Percentiles rank a stretch among this genome's conserved stretches.
These are phyloP conservation scores for Venustaconcha ellipsiformis DNA, from an alignment of 1,140 invertebrate genomes.

Conservation along the genomic window DNA sequence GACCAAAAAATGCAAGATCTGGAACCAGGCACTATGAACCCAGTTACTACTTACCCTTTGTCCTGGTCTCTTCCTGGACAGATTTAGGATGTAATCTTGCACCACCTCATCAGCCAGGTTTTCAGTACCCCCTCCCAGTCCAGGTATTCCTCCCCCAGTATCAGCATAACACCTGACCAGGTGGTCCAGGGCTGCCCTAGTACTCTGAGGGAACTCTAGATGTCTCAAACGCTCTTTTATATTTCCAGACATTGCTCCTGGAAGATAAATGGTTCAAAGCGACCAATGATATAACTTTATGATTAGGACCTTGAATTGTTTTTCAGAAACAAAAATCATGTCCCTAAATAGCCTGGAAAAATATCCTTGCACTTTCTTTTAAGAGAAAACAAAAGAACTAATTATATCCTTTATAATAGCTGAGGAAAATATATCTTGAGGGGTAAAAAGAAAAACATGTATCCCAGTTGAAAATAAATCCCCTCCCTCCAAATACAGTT, in stretches of 20 bases:
- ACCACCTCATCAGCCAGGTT: slow-evolving; percentile 52
- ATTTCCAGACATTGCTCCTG: slow-evolving; percentile 31
- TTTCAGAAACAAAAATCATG: no score
- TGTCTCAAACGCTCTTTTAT: slow-evolving; percentile 48
- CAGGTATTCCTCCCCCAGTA: slow-evolving; percentile 50
- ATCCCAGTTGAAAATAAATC: no score
- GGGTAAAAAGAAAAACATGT: no score
- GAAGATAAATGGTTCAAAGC: no score
- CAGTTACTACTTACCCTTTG: slow-evolving; percentile 20
- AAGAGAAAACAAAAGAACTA: no score
- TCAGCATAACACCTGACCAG: slow-evolving; percentile 41
- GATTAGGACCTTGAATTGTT: no score
- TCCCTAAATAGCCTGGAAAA: no score
- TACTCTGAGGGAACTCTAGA: slow-evolving; percentile 58
- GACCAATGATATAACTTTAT: no score
- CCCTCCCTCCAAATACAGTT: no score
- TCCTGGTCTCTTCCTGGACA: slow-evolving; percentile 33
- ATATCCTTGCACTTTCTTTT: no score
- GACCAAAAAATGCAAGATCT: neutral
- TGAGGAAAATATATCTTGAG: no score
- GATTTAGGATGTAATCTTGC: slow-evolving; percentile 56
- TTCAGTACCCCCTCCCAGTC: slow-evolving; percentile 42
- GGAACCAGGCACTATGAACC: neutral
- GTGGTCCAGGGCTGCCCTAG: slow-evolving; percentile 53
- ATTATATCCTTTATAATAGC: no score